phyloP scores from a whole-genome alignment of 2,888 invertebrate species.

The Cosmia pyralina region DNA sequence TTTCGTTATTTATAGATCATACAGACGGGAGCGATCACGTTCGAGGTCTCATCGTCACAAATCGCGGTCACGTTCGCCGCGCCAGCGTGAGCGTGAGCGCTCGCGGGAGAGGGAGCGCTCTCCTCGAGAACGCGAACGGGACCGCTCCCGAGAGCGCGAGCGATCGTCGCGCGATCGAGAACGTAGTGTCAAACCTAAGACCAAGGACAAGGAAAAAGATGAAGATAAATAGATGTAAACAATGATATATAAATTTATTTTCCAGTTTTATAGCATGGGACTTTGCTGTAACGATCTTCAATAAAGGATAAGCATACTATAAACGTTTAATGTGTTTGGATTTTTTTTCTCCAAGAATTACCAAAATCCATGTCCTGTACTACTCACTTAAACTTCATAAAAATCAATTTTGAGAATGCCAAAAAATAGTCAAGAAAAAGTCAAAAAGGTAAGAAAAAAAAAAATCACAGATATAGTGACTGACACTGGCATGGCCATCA shows the following conservation, averaged over 20 bases:
- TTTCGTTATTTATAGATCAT: conserved; percentile 84
- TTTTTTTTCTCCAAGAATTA: background rate
- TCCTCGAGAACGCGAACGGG: conserved; percentile 84
- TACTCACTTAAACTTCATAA: no score
- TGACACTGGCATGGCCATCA: no score
- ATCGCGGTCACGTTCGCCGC: conserved; percentile 93
- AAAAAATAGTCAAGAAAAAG: no score
- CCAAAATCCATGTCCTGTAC: no score
- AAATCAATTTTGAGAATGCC: no score
- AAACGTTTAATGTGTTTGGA: background rate
- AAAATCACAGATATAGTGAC: no score
- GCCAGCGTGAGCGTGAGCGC: conserved; percentile 81
- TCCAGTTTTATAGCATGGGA: conserved; percentile 21
- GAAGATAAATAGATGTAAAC: conserved; percentile 91
- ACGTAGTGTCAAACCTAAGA: conserved; percentile 90
- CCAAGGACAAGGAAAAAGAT: conserved; percentile 92
- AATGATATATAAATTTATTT: conserved; percentile 19
- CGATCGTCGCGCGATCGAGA: conserved; percentile 79
- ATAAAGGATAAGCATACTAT: conserved; percentile 53
- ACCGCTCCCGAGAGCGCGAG: conserved; percentile 80
- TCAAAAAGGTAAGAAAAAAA: no score
- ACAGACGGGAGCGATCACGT: conserved; percentile 92
- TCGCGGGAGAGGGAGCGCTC: conserved; percentile 83
- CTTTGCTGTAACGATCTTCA: conserved; percentile 45
- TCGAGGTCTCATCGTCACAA: conserved; percentile 92